A percentile compares a stretch with the other conserved stretches of the same genome.
Evolutionary conservation across 2,888 invertebrate species (phyloP).

Genomic region (Pelosia muscerda): DNA sequence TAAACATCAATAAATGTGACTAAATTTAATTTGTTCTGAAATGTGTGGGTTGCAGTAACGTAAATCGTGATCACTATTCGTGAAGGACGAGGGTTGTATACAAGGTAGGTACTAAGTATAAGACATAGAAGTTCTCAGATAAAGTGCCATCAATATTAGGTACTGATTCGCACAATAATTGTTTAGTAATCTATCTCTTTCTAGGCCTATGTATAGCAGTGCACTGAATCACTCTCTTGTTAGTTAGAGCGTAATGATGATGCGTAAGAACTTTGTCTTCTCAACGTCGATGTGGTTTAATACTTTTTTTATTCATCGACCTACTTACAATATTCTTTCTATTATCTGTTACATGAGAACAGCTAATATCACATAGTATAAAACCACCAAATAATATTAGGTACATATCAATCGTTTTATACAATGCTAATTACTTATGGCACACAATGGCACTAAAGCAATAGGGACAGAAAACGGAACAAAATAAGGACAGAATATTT

Average conservation of each 20-base stretch:
- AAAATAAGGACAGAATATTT: slow-evolving; percentile 16
- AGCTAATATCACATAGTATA: slow-evolving; percentile 32
- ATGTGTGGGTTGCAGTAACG: slow-evolving; percentile 66
- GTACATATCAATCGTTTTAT: slow-evolving; percentile 11
- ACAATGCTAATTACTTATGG: slow-evolving; percentile 17
- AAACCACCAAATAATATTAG: slow-evolving; percentile 14
- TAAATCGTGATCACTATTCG: slow-evolving; percentile 34
- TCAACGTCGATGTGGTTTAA: background rate
- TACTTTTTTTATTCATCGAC: background rate
- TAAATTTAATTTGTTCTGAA: slow-evolving; percentile 81
- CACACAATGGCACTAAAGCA: slow-evolving; percentile 30
- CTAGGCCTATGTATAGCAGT: background rate
- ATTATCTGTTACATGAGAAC: background rate
- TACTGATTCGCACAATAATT: background rate
- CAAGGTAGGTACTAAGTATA: slow-evolving; percentile 15
- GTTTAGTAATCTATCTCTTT: background rate
- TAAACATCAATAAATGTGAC: slow-evolving; percentile 68
- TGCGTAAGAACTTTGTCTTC: background rate
- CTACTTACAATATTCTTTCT: background rate
- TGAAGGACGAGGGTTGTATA: slow-evolving; percentile 14
- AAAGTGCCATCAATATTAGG: slow-evolving; percentile 32
- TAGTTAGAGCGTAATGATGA: background rate
- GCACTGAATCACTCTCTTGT: background rate
- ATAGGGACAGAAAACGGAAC: slow-evolving; percentile 8
- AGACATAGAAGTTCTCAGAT: slow-evolving; percentile 17